Conservation (phyloP, 2,797 vertebrate species). For the Odontamblyopus lacepedii region DNA sequence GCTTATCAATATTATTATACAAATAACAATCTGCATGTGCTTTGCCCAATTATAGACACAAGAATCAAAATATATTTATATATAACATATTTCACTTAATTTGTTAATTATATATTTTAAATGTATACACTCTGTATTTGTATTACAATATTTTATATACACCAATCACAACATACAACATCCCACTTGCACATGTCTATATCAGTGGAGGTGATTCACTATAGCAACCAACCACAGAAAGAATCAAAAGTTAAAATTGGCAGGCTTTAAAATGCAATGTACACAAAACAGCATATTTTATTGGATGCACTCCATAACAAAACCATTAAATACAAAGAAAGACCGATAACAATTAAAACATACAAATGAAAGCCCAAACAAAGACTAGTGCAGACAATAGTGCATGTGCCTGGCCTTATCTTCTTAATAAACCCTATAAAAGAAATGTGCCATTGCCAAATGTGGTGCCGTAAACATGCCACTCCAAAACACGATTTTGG, state of each 20-base stretch:
- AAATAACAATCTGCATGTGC: not conserved
- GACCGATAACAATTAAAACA: slow-evolving; percentile 25
- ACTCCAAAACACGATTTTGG: slow-evolving; percentile 90
- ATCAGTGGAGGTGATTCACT: not conserved
- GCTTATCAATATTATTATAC: not conserved
- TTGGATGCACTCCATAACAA: not conserved
- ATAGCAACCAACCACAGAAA: not conserved
- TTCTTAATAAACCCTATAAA: slow-evolving; percentile 87
- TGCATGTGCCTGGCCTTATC: slow-evolving; percentile 81
- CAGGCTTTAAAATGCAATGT: not conserved
- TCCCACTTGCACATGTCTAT: not conserved
- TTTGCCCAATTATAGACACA: not conserved
- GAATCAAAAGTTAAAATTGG: not conserved
- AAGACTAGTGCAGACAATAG: slow-evolving; percentile 76
- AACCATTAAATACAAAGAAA: not conserved
- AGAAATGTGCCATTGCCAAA: slow-evolving; percentile 89
- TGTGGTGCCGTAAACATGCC: slow-evolving; percentile 86
- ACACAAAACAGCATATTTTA: not conserved
- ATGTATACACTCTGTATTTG: too few relatives aligned
- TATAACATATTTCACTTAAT: too few relatives aligned
- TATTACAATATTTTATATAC: not conserved
- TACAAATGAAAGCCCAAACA: slow-evolving; percentile 70
- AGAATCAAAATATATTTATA: not conserved
- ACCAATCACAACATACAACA: not conserved
- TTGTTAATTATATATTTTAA: too few relatives aligned